phyloP scores from a whole-genome alignment of 2,113 vertebrate genomes.

The Alaudala cheleensis region DNA sequence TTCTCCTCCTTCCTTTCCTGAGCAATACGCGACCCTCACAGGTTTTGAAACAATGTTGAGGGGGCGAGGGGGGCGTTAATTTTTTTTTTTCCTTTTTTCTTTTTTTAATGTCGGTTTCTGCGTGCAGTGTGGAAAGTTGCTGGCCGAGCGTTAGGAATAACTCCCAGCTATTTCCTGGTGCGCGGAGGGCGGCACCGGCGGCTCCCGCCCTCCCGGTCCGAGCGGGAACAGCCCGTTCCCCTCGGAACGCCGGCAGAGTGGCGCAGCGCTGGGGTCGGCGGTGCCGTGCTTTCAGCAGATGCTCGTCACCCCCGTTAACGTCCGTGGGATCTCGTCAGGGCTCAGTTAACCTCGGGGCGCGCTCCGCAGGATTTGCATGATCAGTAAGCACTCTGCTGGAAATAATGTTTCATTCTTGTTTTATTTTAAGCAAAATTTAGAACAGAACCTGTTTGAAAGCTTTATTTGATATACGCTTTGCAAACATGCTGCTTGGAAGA shows the following conservation, averaged over 20 bases:
- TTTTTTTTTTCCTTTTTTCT: not conserved
- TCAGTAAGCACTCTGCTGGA: not conserved
- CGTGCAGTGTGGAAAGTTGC: not conserved
- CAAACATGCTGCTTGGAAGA: rapidly evolving
- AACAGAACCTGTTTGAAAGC: not conserved
- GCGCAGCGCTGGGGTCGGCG: not conserved
- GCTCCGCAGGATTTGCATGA: not conserved
- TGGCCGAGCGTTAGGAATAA: not conserved
- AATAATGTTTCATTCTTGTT: not conserved
- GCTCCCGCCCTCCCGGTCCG: not conserved
- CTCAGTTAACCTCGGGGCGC: not conserved
- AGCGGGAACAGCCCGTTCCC: not conserved
- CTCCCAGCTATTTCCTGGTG: slow-evolving; percentile 1
- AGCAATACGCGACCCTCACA: not conserved
- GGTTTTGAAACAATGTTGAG: not conserved
- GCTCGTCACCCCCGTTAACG: rapidly evolving
- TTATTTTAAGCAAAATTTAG: not conserved
- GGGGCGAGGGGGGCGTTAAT: not conserved
- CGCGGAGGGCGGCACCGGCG: not conserved
- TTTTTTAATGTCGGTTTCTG: not conserved
- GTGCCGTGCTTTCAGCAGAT: not conserved
- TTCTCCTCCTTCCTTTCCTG: not conserved
- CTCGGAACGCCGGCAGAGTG: rapidly evolving
- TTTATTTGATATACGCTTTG: not conserved
- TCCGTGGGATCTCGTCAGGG: rapidly evolving